Evolutionary conservation across 2,797 vertebrate genomes (phyloP).

Genomic region (Hirundo rustica): DNA sequence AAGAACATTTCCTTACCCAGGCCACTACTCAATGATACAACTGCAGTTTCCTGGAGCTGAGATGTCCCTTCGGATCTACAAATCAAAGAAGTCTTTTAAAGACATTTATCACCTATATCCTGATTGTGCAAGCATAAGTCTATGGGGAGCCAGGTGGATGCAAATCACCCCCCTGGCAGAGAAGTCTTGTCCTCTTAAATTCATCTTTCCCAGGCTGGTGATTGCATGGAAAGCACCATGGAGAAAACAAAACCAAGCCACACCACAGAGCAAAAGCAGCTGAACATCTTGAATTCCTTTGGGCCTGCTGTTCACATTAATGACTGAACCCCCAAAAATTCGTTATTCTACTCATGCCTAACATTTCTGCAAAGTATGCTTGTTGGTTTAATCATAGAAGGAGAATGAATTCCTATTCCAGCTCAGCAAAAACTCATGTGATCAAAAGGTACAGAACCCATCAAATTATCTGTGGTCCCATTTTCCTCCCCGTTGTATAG

Average conservation of each 20-base stretch:
- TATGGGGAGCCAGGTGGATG: not conserved
- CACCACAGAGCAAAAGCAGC: not conserved
- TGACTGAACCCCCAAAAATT: not conserved
- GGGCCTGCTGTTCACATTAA: not conserved
- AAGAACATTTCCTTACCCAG: not conserved
- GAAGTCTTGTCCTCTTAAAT: not conserved
- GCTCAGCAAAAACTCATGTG: not conserved
- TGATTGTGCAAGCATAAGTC: not conserved
- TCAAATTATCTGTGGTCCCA: not conserved
- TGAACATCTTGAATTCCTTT: not conserved
- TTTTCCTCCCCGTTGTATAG: not conserved
- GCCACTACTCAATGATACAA: not conserved
- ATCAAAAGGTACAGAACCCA: not conserved
- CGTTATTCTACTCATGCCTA: rapidly evolving
- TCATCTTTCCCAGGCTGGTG: rapidly evolving
- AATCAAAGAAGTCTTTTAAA: not conserved
- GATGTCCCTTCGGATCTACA: not conserved
- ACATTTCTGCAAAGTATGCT: not conserved
- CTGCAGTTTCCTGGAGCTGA: not conserved
- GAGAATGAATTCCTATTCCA: not conserved
- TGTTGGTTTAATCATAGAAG: not conserved
- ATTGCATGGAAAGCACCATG: not conserved
- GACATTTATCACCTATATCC: not conserved
- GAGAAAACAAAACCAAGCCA: not conserved
- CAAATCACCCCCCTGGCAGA: not conserved